Conservation (phyloP, 2,888 invertebrate genomes). For the Lycia hirtaria region DNA sequence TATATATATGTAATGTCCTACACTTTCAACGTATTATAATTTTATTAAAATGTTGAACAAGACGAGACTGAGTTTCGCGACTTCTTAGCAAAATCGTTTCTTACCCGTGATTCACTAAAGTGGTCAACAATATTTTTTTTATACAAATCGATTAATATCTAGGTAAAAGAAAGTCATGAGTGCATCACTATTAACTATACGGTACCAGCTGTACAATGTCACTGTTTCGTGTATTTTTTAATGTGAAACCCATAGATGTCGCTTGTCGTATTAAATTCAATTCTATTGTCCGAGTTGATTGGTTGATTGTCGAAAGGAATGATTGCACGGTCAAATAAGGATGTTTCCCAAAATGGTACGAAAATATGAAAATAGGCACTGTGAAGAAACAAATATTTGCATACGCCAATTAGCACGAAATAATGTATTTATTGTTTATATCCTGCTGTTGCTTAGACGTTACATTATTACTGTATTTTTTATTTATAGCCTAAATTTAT, state of each 20-base stretch:
- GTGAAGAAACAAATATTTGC: conserved; percentile 47
- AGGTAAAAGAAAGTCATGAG: no score
- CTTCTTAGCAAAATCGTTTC: no score
- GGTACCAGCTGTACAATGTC: no score
- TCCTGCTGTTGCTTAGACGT: not conserved
- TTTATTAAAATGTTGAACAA: no score
- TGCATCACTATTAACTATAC: not conserved
- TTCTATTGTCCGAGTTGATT: conserved; percentile 54
- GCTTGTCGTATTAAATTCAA: conserved; percentile 40
- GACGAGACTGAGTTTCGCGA: no score
- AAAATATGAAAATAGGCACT: no score
- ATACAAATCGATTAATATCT: no score
- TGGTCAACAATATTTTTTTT: no score
- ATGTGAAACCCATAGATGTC: conserved; percentile 50
- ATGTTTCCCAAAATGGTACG: conserved; percentile 61
- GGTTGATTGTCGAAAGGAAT: conserved; percentile 54
- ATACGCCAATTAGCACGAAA: conserved; percentile 31
- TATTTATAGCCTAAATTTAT: not conserved
- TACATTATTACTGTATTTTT: not conserved
- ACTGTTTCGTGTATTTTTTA: not conserved
- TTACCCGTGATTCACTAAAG: no score
- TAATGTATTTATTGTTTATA: not conserved
- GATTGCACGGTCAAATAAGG: conserved; percentile 64
- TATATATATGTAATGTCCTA: no score
- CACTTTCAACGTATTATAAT: no score